phyloP scores from a whole-genome alignment of 2,797 vertebrate species.

The Atherinosoma microstoma region DNA sequence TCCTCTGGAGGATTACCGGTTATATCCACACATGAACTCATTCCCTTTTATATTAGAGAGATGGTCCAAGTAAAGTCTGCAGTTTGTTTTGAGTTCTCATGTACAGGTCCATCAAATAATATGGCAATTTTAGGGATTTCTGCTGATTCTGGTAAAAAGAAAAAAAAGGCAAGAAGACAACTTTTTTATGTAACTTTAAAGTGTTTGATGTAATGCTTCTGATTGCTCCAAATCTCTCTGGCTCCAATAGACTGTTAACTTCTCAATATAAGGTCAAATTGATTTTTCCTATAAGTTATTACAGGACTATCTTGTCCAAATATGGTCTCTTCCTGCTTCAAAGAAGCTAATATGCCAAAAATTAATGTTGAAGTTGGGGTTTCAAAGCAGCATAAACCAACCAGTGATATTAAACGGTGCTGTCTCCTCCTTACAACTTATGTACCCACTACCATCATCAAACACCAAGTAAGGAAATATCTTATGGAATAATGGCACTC shows the following conservation, averaged over 20 bases:
- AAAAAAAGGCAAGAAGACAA: neutral
- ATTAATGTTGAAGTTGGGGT: neutral
- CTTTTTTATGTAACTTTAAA: neutral
- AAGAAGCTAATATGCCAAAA: neutral
- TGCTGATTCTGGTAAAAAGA: neutral
- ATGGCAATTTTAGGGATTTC: neutral
- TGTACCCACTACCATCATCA: neutral
- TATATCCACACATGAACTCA: neutral
- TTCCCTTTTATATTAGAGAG: neutral
- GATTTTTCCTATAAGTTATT: neutral
- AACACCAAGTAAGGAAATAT: neutral
- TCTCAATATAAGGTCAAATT: neutral
- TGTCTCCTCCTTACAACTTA: neutral
- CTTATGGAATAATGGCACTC: neutral
- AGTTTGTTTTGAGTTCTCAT: neutral
- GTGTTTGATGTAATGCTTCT: too few relatives aligned
- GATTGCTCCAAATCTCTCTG: neutral
- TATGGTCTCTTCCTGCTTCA: neutral
- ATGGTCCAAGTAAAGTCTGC: neutral
- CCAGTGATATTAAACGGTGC: neutral
- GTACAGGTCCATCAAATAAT: neutral
- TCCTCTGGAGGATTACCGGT: neutral
- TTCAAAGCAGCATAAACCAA: neutral
- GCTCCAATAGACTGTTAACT: neutral
- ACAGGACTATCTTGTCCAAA: neutral